Evolutionary conservation across 2,888 invertebrate species (phyloP).

Genomic region (Callyntrura sp.): DNA sequence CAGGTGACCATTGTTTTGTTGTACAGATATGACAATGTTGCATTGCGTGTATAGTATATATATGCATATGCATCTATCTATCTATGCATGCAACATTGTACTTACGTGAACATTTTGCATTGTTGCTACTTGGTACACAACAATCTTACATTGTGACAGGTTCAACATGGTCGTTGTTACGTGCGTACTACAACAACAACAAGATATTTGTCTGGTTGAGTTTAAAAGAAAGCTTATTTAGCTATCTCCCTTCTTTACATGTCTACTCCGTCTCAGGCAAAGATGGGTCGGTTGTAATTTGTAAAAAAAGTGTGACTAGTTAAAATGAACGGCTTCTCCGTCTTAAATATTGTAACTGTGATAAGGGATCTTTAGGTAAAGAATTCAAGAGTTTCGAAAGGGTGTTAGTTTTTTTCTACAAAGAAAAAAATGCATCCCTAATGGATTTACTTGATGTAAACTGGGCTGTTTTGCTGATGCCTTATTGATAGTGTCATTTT

Average conservation of each 20-base stretch:
- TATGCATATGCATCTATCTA: too few relatives aligned
- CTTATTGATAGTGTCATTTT: constrained; percentile 9
- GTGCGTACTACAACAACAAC: background rate
- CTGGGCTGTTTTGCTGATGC: constrained; percentile 40
- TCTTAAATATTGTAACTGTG: constrained; percentile 2
- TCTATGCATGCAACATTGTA: too few relatives aligned
- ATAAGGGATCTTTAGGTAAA: background rate
- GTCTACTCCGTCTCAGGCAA: background rate
- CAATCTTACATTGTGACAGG: too few relatives aligned
- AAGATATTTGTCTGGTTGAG: too few relatives aligned
- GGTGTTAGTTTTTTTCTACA: background rate
- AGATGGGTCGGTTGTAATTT: background rate
- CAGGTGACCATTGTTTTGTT: too few relatives aligned
- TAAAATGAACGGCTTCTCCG: background rate
- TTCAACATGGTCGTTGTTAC: constrained; percentile 3
- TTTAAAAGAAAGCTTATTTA: too few relatives aligned
- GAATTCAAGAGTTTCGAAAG: background rate
- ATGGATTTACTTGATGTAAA: background rate
- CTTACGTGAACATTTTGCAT: too few relatives aligned
- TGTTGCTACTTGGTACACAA: too few relatives aligned
- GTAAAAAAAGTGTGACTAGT: background rate
- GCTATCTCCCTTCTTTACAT: too few relatives aligned
- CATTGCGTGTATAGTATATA: constrained; percentile 31
- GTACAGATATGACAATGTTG: too few relatives aligned
- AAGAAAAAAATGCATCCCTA: background rate